Evolutionary conservation across 2,888 invertebrate genomes (phyloP).

Genomic region (Bembecia ichneumoniformis): DNA sequence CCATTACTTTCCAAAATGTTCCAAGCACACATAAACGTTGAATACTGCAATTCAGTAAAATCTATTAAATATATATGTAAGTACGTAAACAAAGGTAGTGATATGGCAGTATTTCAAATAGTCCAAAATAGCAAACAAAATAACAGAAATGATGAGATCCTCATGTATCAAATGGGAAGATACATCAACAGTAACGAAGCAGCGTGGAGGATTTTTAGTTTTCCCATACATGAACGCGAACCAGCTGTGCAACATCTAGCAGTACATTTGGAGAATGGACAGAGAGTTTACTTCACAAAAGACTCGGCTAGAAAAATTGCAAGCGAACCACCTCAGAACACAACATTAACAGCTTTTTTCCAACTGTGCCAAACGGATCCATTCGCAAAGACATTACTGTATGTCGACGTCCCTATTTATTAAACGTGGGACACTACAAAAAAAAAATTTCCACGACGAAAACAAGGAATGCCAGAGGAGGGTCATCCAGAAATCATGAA

Average conservation of each 20-base stretch:
- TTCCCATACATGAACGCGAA: constrained; percentile 20
- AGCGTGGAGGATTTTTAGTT: constrained; percentile 14
- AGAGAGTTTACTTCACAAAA: constrained; percentile 14
- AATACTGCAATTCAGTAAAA: constrained; percentile 9
- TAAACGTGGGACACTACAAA: constrained; percentile 24
- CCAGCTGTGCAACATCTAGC: constrained; percentile 16
- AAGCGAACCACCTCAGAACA: constrained; percentile 6
- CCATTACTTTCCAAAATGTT: constrained; percentile 8
- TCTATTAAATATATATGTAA: constrained; percentile 13
- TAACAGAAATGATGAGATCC: constrained; percentile 13
- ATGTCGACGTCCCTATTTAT: constrained; percentile 28
- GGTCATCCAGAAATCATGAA: constrained; percentile 7
- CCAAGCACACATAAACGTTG: constrained; percentile 10
- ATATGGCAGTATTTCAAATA: constrained; percentile 9
- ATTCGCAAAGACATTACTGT: constrained; percentile 19
- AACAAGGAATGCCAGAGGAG: constrained; percentile 9
- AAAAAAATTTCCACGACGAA: constrained; percentile 6
- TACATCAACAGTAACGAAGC: constrained; percentile 16
- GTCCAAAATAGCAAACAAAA: no score
- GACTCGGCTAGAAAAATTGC: constrained; percentile 13
- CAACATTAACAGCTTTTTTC: constrained; percentile 13
- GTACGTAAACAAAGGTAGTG: constrained; percentile 13
- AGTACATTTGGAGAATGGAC: constrained; percentile 4
- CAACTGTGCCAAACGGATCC: constrained; percentile 1
- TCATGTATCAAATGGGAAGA: constrained; percentile 14